Evolutionary conservation across 2,888 invertebrate species (phyloP), one percentile per base, ranked within the genome.

Genomic region (Campaea margaritaria): DNA sequence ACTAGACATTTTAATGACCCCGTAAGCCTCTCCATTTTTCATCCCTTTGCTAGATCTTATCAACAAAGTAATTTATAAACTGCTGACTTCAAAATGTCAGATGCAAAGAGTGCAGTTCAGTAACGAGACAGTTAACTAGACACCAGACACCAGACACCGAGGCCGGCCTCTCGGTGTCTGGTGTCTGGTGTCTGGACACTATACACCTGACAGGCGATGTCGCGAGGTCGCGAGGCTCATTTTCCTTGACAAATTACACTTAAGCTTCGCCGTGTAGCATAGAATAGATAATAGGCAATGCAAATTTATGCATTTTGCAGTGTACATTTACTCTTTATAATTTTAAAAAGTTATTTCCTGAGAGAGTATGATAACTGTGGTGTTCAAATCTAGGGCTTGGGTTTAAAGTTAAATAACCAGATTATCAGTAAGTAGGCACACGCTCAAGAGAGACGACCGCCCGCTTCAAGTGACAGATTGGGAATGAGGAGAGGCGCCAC

Each of bases 161-260:
- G 31, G 9, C 16, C n/a, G 39, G 21, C 5, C n/a, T n/a, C n/a
- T n/a, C n/a, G n/a, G n/a, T 21, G 21, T 21, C 21, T n/a, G 21
- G 21, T 21, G 21, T 21, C 21, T 3, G 5, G 21, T 21, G 21
- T 21, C 21, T 21, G 21, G 60, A 46, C 54, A 52, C 53, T 38
- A 27, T 47, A 47, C 54, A 47, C 42, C 14, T 31, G 52, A 52
- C 44, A 28, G 15, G 16, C 15, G 39, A 39, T 38, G 39, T 44
- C 44, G 51, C 27, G 15, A 45, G 42, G 41, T 55, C 43, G 43
- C 54, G 44, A 34, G 53, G 16, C 52, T 56, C 56, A 38, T 60
- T 44, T 62, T 49, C 41, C 56, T 54, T 59, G 65, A 64, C 53
- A 67, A 69, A 67, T 67, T 65, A 63, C 67, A 65, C 55, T 62